Evolutionary conservation across 2,113 vertebrate genomes (phyloP), one percentile per base, ranked within the genome.

Genomic region (Haliaeetus leucogaster): DNA sequence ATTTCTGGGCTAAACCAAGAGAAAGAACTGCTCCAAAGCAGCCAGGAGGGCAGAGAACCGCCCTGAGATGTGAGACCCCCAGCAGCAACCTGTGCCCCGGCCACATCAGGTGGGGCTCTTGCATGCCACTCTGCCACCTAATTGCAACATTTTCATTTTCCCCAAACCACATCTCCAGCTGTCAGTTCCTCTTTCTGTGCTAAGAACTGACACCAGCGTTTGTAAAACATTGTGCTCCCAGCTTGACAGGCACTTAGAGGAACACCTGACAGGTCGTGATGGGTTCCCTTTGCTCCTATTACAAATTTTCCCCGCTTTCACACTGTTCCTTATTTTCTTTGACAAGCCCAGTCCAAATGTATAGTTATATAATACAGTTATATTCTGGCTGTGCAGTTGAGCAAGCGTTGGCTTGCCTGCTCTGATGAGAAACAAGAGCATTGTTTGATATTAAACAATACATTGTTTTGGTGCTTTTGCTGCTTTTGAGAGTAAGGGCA

Each of bases 391-490:
- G 66, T 45, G 43, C 77, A 76, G 68, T 82, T 68, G 43, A 72
- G 71, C 58, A 91, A 95, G 45, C 4, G 1, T n/a, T 87, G 45
- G 27, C 56, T 94, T 95, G 74, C 82, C 67, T 93, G 82, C 80
- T 94, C 94, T 66, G 78, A 47, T 29, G 67, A 88, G 66, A 95
- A 97, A 86, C 63, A 95, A 94, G 86, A 91, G 34, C 58, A 26
- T 59, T 97, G 91, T 97, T 97, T 95, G 89, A 77, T 95, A 88
- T 82, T 93, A 96, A 97, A 96, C 95, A 95, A 56, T 25, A 40
- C 11, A 11, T 55, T 93, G 84, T 84, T 97, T 89, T 93, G 91
- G 77, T 89, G 77, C 53, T 91, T 94, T 82, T 76, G 45, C 40
- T 53, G 52, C 70, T 82, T 95, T 91, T 85, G 86, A 85, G 48